Base-by-base conservation (phyloP, 2,888 invertebrate species). In the Chaetogeoica ovagalla region DNA sequence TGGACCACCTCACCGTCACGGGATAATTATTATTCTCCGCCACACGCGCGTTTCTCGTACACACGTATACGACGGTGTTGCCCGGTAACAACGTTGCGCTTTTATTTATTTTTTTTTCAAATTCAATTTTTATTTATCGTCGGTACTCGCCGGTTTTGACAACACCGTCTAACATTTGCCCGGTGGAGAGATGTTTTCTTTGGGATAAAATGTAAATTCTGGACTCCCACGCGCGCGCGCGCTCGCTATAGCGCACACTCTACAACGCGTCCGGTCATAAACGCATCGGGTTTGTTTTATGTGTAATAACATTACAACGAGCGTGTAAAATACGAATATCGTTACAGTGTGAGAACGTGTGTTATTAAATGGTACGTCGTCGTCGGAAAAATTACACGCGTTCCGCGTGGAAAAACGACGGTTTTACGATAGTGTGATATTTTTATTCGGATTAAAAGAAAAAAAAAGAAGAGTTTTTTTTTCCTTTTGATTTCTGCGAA, bases 181-280 rank as follows among this genome's bases (percentile, higher is more conserved):
- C 77, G 77, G 30, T 55, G 77, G 77, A 70, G 77, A 70, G 70
- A 52, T 70, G 37, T 77, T 62, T 70, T 77, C 69, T 52, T 62
- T 13, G 39, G 21, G 77, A 70, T 13, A 63, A 79, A 79, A 79
- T 79, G 43, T 63, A 70, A 65, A 71, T 79, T 55, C 55, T 55
- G 19, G 63, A 57, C 79, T 69, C 79, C 79, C 55, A 79, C 79
- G 9, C 70, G 57, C 57, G 13, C 15, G 48, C 48, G 13, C n/a
- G n/a, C n/a, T n/a, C n/a, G n/a, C n/a, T n/a, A n/a, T n/a, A 11
- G 37, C 52, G 43, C 19, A 43, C 6, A 43, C 43, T 19, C 55
- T 15, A 3, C 43, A 37, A 57, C 43, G 30, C 71, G 71, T 79
- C 79, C 70, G 79, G 71, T 65, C 79, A 23, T 79, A 79, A 79